Evolutionary conservation across 2,113 vertebrate species (phyloP).

Genomic region (Neotragus moschatus): DNA sequence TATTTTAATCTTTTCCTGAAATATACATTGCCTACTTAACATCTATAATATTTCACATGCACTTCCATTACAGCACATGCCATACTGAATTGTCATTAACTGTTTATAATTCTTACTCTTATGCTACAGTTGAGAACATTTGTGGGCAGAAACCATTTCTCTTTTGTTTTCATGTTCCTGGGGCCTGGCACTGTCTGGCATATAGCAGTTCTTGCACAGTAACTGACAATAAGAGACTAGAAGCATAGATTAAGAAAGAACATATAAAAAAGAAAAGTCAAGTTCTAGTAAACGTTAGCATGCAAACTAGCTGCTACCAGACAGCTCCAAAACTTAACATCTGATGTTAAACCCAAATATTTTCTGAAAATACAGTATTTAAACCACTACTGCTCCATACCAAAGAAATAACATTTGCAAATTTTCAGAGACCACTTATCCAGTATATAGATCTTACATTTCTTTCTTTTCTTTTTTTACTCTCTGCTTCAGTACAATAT

Average conservation of each 20-base stretch:
- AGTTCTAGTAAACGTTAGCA: not conserved
- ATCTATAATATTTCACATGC: not conserved
- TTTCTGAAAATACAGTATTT: slow-evolving; percentile 18
- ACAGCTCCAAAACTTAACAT: not conserved
- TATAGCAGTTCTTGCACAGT: not conserved
- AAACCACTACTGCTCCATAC: not conserved
- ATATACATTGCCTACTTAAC: not conserved
- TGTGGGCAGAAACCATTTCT: not conserved
- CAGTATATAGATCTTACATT: not conserved
- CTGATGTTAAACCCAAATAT: not conserved
- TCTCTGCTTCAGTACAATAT: not conserved
- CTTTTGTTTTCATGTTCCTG: not conserved
- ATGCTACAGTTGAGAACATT: not conserved
- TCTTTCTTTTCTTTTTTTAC: not conserved
- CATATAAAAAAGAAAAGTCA: not conserved
- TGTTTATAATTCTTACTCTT: not conserved
- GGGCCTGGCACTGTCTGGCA: not conserved
- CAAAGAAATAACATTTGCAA: not conserved
- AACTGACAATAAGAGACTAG: not conserved
- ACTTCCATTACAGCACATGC: not conserved
- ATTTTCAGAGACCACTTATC: not conserved
- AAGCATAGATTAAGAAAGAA: not conserved
- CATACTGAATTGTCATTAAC: not conserved
- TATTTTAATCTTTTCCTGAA: slow-evolving; percentile 24
- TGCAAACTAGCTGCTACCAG: not conserved